Evolutionary conservation across 37 sponge, comb jelly and placozoan species (phyloP), one percentile per base, ranked within the genome.

Genomic region (Chondrosia reniformis): DNA sequence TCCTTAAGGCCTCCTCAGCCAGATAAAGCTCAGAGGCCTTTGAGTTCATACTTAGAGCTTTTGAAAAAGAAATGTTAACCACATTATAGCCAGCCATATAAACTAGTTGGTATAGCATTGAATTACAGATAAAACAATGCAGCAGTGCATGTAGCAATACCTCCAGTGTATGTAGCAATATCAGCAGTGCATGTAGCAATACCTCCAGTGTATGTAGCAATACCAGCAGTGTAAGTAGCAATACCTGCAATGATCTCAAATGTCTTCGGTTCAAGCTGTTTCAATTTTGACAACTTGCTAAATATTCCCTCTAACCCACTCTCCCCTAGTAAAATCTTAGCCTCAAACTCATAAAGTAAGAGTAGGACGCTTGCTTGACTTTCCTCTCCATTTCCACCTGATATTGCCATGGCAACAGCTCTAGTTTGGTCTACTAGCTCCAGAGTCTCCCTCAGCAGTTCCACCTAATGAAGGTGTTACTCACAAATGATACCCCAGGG

Each of bases 301-400:
- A 93, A 55, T 8, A 86, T 27, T 3, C 13, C 38, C 6, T 73
- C 82, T 40, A 81, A 61, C 25, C 89, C 90, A 5, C 39, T 61
- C 56, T 46, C 63, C 5, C 84, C 87, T 33, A 93, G 67, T 19
- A 28, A 8, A 12, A 80, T 65, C 78, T 89, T 89, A 46, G 93
- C 84, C 65, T 95, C 96, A 79, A 89, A 89, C 78, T 95, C 93
- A 33, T 92, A 95, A 42, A 95, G 79, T 30, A 27, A 15, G 12
- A 93, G 77, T 25, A 88, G 76, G 64, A 69, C 42, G n/a, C 24
- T 25, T 2, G 72, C 36, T 39, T 69, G 72, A 24, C 36, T 39
- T 44, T 13, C 43, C 43, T 40, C 72, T 7, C 32, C 43, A 31
- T 13, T 9, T 24, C 42, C 42, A 69, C 72, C 15, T 40, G 31